Conservation (phyloP, 1,140 invertebrate species). For the Ceratina japonica region DNA sequence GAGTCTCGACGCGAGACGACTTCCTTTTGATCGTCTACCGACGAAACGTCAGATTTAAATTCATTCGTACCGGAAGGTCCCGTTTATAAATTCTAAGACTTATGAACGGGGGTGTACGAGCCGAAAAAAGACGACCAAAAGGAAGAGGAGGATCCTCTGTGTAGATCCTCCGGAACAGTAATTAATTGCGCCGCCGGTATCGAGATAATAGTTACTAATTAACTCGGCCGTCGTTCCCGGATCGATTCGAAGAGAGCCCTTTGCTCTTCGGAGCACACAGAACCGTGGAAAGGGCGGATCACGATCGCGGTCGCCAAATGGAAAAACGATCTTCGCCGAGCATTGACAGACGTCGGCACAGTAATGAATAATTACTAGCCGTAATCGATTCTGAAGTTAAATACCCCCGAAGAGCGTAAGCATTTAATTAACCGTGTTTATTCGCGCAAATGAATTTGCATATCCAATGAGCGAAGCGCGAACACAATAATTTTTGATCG, state of each 20-base stretch:
- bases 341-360: slow-evolving; percentile 31
- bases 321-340: neutral
- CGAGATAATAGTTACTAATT: slow-evolving; percentile 66
- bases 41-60: too few relatives aligned
- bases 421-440: too few relatives aligned
- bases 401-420: too few relatives aligned
- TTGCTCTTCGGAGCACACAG: slow-evolving; percentile 1
- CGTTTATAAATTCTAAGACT: too few relatives aligned
- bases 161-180: slow-evolving; percentile 22
- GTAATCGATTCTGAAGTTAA: neutral
- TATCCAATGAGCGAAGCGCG: too few relatives aligned
- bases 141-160: slow-evolving; percentile 7
- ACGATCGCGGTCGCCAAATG: neutral
- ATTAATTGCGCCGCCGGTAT: slow-evolving; percentile 58
- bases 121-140: too few relatives aligned
- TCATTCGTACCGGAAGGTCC: too few relatives aligned
- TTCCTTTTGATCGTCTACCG: too few relatives aligned
- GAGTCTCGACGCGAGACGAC: too few relatives aligned
- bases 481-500: too few relatives aligned
- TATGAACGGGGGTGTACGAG: too few relatives aligned
- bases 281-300: neutral
- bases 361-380: slow-evolving; percentile 2
- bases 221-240: slow-evolving; percentile 34
- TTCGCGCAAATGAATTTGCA: too few relatives aligned
- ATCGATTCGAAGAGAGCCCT: slow-evolving; percentile 34